Evolutionary conservation across 2,113 vertebrate species (phyloP), one percentile per base, ranked within the genome.

Genomic region (Puma concolor): DNA sequence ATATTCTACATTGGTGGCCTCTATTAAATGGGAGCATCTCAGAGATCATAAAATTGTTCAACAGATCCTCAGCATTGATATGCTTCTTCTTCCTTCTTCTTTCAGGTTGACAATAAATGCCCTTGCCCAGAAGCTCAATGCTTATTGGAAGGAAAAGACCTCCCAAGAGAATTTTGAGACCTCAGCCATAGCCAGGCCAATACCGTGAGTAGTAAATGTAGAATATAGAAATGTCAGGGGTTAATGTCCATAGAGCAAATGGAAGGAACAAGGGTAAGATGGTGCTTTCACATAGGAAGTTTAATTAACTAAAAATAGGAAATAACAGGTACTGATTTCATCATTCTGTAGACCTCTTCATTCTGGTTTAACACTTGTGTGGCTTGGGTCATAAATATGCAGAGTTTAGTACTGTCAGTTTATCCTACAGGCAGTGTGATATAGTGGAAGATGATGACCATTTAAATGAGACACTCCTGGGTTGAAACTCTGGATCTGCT

Each of bases 71-170:
- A 88, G 81, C 16, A 23, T 97, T 97, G 88, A 87, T 13, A 63
- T 92, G 21, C 23, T 84, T 33, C 33, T 63, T 74, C 50, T 79
- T 97, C 76, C 87, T 90, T 84, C 97, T 93, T 48, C 71, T 94
- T 95, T n/a, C 87, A 99, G 99, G 94, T 96, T 98, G 84, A 99
- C 97, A 21, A 97, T 99, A 0, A 96, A 98, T 64, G 99, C 98
- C 38, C 98, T 99, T 97, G 99, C 99, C n/a, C 94, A 99, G 88
- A 99, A 99, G 96, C 99, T 99, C 79, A 99, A 99, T 25, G 98
- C 98, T 96, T 99, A 98, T 97, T 99, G 99, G 99, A 99, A 98
- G n/a, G 99, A 98, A 74, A 99, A 99, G 95, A 98, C 96, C 81
- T 91, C 97, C 80, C 89, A 97, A 95, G 94, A 96, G 17, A 98